Evolutionary conservation across 2,888 invertebrate genomes (phyloP).

Genomic region (Drosophila infuscata): DNA sequence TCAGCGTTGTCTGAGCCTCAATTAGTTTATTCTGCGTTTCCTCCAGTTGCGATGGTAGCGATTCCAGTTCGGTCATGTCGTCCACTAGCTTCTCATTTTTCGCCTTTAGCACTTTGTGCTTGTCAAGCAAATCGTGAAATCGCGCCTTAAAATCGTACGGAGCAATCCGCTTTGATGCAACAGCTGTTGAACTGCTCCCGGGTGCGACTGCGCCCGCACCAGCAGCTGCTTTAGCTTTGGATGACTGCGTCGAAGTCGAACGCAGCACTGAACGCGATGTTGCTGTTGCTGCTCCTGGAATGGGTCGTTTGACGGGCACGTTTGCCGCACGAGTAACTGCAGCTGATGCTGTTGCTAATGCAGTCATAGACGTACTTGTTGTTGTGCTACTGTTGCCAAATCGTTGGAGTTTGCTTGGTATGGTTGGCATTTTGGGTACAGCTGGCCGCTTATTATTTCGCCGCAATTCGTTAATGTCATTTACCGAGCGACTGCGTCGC

Average conservation of each 20-base stretch:
- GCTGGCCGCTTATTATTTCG: conserved; percentile 71
- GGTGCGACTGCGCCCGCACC: not conserved
- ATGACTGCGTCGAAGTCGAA: conserved; percentile 17
- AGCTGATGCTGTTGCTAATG: conserved; percentile 9
- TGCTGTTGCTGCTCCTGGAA: not conserved
- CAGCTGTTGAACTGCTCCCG: conserved; percentile 1
- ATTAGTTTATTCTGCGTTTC: conserved; percentile 82
- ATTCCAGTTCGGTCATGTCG: conserved; percentile 85
- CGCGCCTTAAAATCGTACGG: conserved; percentile 89
- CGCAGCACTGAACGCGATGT: conserved; percentile 27
- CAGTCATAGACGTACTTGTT: conserved; percentile 1
- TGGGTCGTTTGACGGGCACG: conserved; percentile 18
- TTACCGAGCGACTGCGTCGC: conserved; percentile 81
- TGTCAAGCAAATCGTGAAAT: conserved; percentile 87
- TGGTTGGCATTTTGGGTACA: conserved; percentile 77
- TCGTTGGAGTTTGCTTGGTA: conserved; percentile 79
- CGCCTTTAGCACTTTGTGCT: conserved; percentile 86
- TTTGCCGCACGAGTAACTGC: conserved; percentile 23
- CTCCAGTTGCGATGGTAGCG: conserved; percentile 86
- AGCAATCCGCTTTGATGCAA: conserved; percentile 86
- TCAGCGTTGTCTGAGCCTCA: conserved; percentile 75
- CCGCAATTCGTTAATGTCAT: conserved; percentile 73
- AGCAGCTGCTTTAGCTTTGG: conserved; percentile 26
- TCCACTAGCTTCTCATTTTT: conserved; percentile 86
- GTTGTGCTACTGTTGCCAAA: conserved; percentile 22